Evolutionary conservation across 1,140 invertebrate genomes (phyloP), one percentile per base, ranked within the genome.

Genomic region (Hycleus phaleratus): DNA sequence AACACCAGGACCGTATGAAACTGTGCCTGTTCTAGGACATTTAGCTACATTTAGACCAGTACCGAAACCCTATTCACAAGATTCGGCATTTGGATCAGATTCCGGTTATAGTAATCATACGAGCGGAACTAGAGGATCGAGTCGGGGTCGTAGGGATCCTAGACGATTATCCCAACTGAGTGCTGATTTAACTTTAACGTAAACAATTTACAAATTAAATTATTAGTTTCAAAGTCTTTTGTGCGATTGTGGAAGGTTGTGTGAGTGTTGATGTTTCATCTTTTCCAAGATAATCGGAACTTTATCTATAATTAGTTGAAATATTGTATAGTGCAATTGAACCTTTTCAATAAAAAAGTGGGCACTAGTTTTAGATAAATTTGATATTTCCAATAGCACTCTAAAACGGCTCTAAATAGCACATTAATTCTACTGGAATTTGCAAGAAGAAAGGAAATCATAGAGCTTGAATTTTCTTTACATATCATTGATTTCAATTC

Each of bases 71-170:
- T 73, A 73, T 47, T 74, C 73, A 46, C 72, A 73, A 44, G 77
- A 79, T 59, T 84, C 82, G 2, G 80, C 80, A 38, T 82, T 84
- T 43, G 81, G 81, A 4, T 84, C 81, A 18, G 84, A 86, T 67
- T 85, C 83, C 12, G 83, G 84, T 0, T 86, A 85, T 65, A 85
- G 83, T 62, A 83, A 86, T 64, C 80, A 85, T 58, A 85, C 84
- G 38, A 71, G 67, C 55, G 66, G 70, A 1, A 73, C 71, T 3
- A 63, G 72, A 38, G 67, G 70, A 8, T 74, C 72, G 7, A 72
- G 68, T 57, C 57, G 72, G 26, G 70, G 70, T 12, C 60, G 70
- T 12, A 56, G 70, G 26, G 72, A 74, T 56, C 68, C 64, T 3
- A 63, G 71, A 39, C 55, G 72, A 56, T 60, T 73, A 46, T 74